phyloP scores from a whole-genome alignment of 2,113 vertebrate species.

The Uropsilus gracilis region DNA sequence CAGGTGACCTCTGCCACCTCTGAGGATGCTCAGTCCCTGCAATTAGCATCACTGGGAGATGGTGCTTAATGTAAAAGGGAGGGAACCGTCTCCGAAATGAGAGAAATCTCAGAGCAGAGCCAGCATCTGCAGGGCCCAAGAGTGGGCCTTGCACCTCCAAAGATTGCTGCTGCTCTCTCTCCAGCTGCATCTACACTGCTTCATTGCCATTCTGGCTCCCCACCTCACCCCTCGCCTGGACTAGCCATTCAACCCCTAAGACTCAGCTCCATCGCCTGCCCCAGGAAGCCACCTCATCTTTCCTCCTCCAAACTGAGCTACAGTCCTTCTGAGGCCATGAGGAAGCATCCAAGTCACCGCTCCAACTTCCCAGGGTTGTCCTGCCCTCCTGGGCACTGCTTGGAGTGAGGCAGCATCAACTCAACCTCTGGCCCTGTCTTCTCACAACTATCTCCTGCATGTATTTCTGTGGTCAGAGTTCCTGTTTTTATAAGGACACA shows the following conservation, averaged over 20 bases:
- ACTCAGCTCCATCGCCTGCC: background rate
- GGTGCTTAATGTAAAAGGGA: background rate
- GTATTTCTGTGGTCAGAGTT: background rate
- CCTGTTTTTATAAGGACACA: background rate
- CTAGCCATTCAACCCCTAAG: background rate
- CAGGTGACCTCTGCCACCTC: background rate
- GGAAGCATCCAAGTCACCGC: background rate
- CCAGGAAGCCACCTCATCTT: background rate
- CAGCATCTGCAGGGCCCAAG: background rate
- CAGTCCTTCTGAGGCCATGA: background rate
- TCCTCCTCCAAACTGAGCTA: background rate
- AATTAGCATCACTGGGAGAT: background rate
- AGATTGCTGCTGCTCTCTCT: background rate
- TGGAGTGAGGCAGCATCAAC: background rate
- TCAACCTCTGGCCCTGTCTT: background rate
- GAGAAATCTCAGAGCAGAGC: background rate
- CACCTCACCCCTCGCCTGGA: background rate
- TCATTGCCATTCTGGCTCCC: background rate
- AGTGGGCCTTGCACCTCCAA: background rate
- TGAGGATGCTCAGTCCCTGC: background rate
- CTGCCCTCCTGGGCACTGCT: rapidly evolving
- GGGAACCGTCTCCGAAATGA: background rate
- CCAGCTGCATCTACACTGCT: too few relatives aligned
- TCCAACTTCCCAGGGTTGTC: background rate
- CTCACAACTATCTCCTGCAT: rapidly evolving